Base-by-base conservation (phyloP, 1,140 invertebrate species). In the Lepeophtheirus salmonis region DNA sequence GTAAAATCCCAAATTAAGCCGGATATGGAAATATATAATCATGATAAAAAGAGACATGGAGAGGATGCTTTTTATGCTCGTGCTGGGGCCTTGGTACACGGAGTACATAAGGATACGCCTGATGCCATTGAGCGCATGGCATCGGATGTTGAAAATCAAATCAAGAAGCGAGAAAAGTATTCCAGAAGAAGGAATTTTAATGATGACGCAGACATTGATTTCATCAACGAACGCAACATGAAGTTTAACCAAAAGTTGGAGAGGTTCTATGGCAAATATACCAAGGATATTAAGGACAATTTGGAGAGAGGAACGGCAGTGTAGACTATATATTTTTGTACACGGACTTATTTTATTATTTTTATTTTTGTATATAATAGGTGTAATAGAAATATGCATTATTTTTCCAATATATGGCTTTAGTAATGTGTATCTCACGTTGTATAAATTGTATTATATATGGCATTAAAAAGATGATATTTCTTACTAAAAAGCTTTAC, bases 161-260 rank as follows among this genome's bases (percentile, higher is more conserved):
- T 94, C 68, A 79, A 86, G 1, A 96, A 94, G 71, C 77, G 92
- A 61, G 81, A 87, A 52, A 96, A 94, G 68, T 98, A 89, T 71
- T 96, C 90, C 3, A 77, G 95, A 66, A 79, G 95, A 64, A 77
- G 95, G 61, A 89, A 83, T 64, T 90, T 94, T 69, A 96, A 99
- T 76, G 90, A 95, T 68, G n/a, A n/a, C 75, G 92, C 89, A 2
- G 94, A 98, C 71, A 96, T 99, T 73, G 94, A 98, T 74, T 99
- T 95, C 70, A 99, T 99, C 67, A 99, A 99, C 72, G 94, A 98
- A 70, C 80, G 90, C 64, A 99, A 99, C 73, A 90, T 89, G 67
- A 94, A 90, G 67, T 99, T 98, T 74, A 99, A 99, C 74, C 86
- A 94, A 70, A 98, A 98, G 73, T 72, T 99, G 69, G 95, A 98